A percentile compares a stretch with the other conserved stretches of the same genome.
Conservation (phyloP, 2,888 invertebrate species). For the Phortica okadai region DNA sequence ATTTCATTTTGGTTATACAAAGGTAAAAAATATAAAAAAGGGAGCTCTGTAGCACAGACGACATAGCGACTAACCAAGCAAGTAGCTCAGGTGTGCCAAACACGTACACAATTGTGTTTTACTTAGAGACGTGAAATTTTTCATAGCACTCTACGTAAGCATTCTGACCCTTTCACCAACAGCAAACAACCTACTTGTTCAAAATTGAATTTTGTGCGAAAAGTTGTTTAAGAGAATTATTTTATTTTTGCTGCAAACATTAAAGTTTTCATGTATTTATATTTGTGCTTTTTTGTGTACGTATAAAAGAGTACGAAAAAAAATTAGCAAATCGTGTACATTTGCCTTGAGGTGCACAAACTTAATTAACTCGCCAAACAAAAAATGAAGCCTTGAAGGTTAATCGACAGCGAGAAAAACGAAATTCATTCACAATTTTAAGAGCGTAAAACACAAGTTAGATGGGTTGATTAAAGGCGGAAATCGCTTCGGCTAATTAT, state of each 20-base stretch:
- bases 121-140: neutral
- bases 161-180: neutral
- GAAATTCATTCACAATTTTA: no score
- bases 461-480: no score
- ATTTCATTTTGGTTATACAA: neutral
- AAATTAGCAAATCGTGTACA: neutral
- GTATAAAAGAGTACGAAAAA: neutral
- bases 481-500: no score
- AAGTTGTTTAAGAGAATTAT: neutral
- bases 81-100: neutral
- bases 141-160: neutral
- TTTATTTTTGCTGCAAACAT: neutral
- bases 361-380: neutral
- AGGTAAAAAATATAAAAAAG: neutral
- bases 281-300: neutral
- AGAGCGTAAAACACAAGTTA: no score
- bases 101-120: conserved; percentile 5
- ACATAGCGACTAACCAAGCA: neutral
- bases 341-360: conserved; percentile 1
- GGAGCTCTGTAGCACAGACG: neutral
- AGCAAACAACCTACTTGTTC: neutral
- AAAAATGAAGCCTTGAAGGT: neutral
- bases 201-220: neutral
- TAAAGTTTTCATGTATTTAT: neutral
- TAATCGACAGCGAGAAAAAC: neutral